Evolutionary conservation across 2,888 invertebrate genomes (phyloP), one percentile per base, ranked within the genome.

Genomic region (Machimus atricapillus): DNA sequence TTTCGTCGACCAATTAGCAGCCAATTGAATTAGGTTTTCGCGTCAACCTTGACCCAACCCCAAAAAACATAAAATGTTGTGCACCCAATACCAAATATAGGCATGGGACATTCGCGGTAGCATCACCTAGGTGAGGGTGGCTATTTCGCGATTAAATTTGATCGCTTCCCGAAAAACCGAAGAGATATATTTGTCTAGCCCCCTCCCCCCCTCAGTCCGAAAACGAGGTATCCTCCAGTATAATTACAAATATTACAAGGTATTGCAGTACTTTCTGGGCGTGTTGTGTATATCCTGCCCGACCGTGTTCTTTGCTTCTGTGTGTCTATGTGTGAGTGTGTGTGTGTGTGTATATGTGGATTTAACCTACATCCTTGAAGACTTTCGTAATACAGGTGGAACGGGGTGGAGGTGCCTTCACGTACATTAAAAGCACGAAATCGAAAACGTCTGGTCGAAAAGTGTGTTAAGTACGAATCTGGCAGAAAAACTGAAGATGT

Each of bases 361-460:
- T 82, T 82, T 82, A 82, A 66, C 82, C 82, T 82, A 82, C 58
- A 82, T 82, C 58, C 82, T 82, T 82, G 82, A 82, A 82, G 34
- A 82, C 23, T 58, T 66, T 66, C 37, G 81, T 82, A 82, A 52
- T n/a, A 58, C 34, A 23, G 82, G 27, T 31, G 66, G 58, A 58
- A 40, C 19, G 37, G 34, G 46, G 82, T 58, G 58, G 34, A 82
- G 82, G 58, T 82, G 82, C 82, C 40, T 58, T 66, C 82, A 66
- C 66, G 66, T 66, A 66, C 66, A 82, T 58, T 82, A 82, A 82
- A 66, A 82, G 82, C 82, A 82, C 82, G 66, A 82, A 56, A 82
- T 82, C 82, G 82, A 82, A 82, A 82, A 34, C 37, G 82, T 82
- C 82, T 82, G 58, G 82, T 37, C 82, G 66, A 66, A 82, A 82